Percentiles rank a stretch among this genome's conserved stretches.
phyloP scores from a whole-genome alignment of 2,113 vertebrate species.

The Sardina pilchardus region DNA sequence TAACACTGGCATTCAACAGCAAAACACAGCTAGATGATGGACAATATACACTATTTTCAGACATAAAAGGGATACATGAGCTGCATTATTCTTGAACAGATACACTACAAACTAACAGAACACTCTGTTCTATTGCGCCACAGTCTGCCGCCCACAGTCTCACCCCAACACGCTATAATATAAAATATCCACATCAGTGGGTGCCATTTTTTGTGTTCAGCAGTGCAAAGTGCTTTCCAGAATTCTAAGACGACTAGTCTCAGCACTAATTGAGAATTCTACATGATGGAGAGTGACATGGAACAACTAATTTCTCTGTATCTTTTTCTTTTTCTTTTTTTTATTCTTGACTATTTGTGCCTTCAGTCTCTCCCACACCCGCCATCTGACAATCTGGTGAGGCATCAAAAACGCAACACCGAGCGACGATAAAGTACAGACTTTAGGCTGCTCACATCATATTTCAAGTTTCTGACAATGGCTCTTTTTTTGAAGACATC shows the following conservation, averaged over 20 bases:
- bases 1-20: too few species aligned
- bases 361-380: background rate
- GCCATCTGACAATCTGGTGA: background rate
- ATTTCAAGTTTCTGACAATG: slow-evolving; percentile 1
- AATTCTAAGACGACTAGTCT: background rate
- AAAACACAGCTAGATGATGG: too few species aligned
- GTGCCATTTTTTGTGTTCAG: background rate
- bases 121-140: too few species aligned
- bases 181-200: background rate
- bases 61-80: too few species aligned
- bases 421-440: background rate
- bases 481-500: background rate
- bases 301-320: background rate
- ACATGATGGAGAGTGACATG: background rate
- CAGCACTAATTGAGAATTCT: background rate
- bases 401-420: background rate
- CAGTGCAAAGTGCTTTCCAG: background rate
- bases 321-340: background rate
- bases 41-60: too few species aligned
- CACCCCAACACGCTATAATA: too few species aligned
- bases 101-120: too few species aligned
- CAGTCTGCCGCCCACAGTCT: too few species aligned
- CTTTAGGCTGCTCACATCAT: background rate
- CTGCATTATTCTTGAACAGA: too few species aligned
- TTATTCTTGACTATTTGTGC: background rate